These are phyloP conservation scores for Meda fulgida DNA, from an alignment of 2,797 vertebrate species.

Conservation along the genomic window DNA sequence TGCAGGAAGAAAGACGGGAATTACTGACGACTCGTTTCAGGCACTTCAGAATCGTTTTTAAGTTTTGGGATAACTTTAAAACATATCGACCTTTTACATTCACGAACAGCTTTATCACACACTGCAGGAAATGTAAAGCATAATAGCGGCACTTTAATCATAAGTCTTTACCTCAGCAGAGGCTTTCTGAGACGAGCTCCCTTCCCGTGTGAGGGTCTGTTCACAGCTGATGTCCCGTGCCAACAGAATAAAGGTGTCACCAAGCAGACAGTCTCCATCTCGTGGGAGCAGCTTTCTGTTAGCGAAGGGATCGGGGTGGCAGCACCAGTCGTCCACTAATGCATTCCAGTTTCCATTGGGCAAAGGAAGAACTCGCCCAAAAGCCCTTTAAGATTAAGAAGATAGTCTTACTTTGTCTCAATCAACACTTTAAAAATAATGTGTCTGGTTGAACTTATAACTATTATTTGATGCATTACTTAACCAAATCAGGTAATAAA, in stretches of 20 bases:
- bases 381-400: slow-evolving; percentile 72
- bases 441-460: not conserved
- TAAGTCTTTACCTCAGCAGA: slow-evolving; percentile 44
- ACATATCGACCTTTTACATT: not conserved
- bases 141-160: not conserved
- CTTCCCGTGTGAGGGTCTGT: slow-evolving; percentile 67
- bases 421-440: not conserved
- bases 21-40: no score
- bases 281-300: slow-evolving; percentile 84
- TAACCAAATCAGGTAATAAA: not conserved
- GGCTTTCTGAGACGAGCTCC: slow-evolving; percentile 54
- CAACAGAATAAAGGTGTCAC: slow-evolving; percentile 88
- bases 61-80: not conserved
- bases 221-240: slow-evolving; percentile 73
- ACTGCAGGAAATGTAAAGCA: no score
- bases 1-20: no score
- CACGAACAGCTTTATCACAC: not conserved
- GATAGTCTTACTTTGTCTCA: not conserved
- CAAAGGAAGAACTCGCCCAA: slow-evolving; percentile 90
- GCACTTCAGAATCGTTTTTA: no score
- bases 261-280: slow-evolving; percentile 88
- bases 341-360: slow-evolving; percentile 91
- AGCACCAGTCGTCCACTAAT: slow-evolving; percentile 96
- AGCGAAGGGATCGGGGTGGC: slow-evolving; percentile 92
- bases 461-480: slow-evolving; percentile 1